phyloP scores from a whole-genome alignment of 2,113 vertebrate species.

The Oncorhynchus clarkii region DNA sequence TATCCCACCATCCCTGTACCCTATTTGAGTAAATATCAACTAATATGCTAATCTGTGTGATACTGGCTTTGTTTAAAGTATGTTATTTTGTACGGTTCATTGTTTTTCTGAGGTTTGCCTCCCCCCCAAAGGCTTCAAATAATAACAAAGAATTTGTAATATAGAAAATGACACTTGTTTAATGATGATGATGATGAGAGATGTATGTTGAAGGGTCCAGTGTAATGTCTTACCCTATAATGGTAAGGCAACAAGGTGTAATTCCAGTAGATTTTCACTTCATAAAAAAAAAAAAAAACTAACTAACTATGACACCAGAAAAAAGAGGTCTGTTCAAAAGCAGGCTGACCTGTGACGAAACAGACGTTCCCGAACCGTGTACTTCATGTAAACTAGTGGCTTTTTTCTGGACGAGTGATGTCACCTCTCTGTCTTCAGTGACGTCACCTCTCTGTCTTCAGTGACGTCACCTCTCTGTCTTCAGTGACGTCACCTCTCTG shows the following conservation, averaged over 20 bases:
- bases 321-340: background rate
- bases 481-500: no score
- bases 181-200: no score
- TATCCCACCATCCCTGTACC: conserved; percentile 22
- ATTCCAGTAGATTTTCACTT: background rate
- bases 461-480: no score
- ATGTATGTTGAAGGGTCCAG: background rate
- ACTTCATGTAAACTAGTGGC: conserved; percentile 9
- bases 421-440: no score
- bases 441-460: no score
- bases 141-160: no score
- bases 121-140: no score
- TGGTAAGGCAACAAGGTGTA: background rate
- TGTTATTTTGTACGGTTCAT: conserved; percentile 41
- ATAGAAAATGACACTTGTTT: no score
- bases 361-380: conserved; percentile 23
- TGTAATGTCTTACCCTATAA: conserved; percentile 3
- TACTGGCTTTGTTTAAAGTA: conserved; percentile 51
- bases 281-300: background rate
- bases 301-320: background rate
- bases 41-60: conserved; percentile 54
- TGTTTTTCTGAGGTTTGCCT: no score
- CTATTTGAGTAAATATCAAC: conserved; percentile 47
- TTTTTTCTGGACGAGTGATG: background rate
- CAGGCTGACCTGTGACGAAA: conserved; percentile 13